These are phyloP conservation scores for Sceliomorpha sp. DNA, from an alignment of 2,888 invertebrate genomes.

Conservation along the genomic window DNA sequence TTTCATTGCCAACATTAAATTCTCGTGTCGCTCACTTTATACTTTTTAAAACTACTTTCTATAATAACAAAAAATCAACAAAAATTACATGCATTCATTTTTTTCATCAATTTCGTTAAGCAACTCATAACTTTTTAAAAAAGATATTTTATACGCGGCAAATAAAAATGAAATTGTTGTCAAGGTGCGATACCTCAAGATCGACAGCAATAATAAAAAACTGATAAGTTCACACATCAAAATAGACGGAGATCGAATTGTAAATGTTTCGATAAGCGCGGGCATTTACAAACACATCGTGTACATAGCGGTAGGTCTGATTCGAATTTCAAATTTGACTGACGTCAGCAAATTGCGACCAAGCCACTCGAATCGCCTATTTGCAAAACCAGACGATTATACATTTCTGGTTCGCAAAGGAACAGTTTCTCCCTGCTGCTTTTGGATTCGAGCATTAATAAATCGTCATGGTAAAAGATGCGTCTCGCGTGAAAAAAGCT, in stretches of 20 bases:
- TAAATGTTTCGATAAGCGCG: constrained; percentile 43
- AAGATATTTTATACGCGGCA: no score
- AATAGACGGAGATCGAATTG: constrained; percentile 24
- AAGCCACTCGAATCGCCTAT: constrained; percentile 52
- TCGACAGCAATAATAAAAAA: constrained; percentile 13
- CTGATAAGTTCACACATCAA: constrained; percentile 25
- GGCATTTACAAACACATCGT: constrained; percentile 50
- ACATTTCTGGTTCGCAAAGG: constrained; percentile 11
- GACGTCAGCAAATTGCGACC: constrained; percentile 52
- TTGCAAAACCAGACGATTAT: constrained; percentile 24
- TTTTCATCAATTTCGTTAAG: no score
- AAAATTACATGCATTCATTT: no score
- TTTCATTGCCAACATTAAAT: no score
- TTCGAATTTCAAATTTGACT: constrained; percentile 54
- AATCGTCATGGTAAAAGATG: no score
- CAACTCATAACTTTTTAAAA: no score
- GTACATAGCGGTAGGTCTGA: constrained; percentile 48
- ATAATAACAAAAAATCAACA: no score
- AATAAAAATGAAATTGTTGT: no score
- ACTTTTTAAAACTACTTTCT: no score
- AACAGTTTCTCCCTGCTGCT: background rate
- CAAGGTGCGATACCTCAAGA: constrained; percentile 8
- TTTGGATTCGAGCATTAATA: no score
- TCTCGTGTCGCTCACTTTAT: no score
- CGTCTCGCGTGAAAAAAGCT: background rate